These are phyloP conservation scores for Teleogryllus occipitalis DNA, from an alignment of 1,140 invertebrate genomes.

Conservation along the genomic window DNA sequence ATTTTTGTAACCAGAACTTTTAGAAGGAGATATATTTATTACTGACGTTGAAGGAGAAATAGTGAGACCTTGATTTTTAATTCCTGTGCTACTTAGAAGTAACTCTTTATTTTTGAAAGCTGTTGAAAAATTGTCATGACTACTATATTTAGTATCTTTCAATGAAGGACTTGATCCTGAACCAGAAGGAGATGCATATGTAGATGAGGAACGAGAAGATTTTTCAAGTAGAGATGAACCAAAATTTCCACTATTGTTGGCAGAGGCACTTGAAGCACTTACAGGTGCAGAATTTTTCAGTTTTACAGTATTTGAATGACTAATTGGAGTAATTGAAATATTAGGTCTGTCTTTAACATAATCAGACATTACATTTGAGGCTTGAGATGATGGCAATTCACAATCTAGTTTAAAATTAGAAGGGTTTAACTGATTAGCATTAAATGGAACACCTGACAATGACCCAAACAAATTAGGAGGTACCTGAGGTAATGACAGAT, in stretches of 20 bases:
- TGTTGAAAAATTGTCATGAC: not conserved
- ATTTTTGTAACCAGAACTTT: not conserved
- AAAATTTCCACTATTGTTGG: not conserved
- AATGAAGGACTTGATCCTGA: not conserved
- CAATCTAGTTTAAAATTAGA: not conserved
- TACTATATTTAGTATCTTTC: not conserved
- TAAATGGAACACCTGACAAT: not conserved
- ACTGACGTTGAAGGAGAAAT: not conserved
- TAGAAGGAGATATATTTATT: not conserved
- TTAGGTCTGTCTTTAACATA: not conserved
- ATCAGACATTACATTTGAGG: not conserved
- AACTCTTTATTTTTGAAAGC: not conserved
- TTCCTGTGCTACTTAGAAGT: not conserved
- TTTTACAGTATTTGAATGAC: not conserved
- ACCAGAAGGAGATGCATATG: not conserved
- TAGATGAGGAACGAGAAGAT: no score
- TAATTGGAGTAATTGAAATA: conserved; percentile 1
- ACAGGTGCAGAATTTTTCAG: not conserved
- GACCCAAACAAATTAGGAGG: not conserved
- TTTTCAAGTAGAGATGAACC: not conserved
- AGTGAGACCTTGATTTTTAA: not conserved
- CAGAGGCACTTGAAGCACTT: not conserved
- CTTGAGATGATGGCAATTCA: not conserved
- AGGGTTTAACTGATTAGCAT: not conserved
- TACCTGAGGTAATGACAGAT: not conserved